These are phyloP conservation scores for Toxotes jaculatrix DNA, from an alignment of 2,113 vertebrate species.

Conservation along the genomic window DNA sequence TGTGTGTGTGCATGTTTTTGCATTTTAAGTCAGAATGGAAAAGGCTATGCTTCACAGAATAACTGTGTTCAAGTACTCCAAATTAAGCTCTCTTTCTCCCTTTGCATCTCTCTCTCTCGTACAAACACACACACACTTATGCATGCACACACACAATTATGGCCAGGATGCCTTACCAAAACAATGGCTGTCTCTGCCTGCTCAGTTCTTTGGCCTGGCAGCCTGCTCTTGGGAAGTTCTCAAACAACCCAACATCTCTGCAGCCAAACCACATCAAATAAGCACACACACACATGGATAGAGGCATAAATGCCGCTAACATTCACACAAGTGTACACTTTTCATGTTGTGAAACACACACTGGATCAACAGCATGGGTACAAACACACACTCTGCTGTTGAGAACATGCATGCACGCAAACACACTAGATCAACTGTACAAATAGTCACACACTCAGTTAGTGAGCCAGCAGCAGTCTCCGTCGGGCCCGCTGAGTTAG, in stretches of 20 bases:
- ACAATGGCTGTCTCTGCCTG: constrained; percentile 77
- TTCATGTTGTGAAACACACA: constrained; percentile 43
- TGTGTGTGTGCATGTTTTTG: constrained; percentile 19
- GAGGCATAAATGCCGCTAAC: constrained; percentile 46
- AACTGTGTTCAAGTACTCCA: constrained; percentile 39
- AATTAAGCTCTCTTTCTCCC: constrained; percentile 31
- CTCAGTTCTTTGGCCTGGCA: constrained; percentile 59
- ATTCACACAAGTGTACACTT: constrained; percentile 10
- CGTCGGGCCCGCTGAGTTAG: constrained; percentile 59
- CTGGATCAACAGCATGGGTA: constrained; percentile 28
- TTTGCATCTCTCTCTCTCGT: constrained; percentile 17
- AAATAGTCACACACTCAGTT: constrained; percentile 52
- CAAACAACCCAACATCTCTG: constrained; percentile 67
- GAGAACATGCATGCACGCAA: constrained; percentile 17
- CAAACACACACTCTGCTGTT: constrained; percentile 24
- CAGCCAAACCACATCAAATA: constrained; percentile 79
- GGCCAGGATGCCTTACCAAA: constrained; percentile 70
- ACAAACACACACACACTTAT: constrained; percentile 38
- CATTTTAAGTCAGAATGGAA: constrained; percentile 57
- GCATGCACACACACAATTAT: constrained; percentile 41
- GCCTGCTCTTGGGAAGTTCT: constrained; percentile 71
- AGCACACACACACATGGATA: constrained; percentile 2
- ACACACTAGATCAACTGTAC: constrained; percentile 54
- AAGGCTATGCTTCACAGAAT: constrained; percentile 57
- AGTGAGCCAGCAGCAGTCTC: constrained; percentile 54